Evolutionary conservation across 2,113 vertebrate genomes (phyloP), one percentile per base, ranked within the genome.

Genomic region (Naja naja): DNA sequence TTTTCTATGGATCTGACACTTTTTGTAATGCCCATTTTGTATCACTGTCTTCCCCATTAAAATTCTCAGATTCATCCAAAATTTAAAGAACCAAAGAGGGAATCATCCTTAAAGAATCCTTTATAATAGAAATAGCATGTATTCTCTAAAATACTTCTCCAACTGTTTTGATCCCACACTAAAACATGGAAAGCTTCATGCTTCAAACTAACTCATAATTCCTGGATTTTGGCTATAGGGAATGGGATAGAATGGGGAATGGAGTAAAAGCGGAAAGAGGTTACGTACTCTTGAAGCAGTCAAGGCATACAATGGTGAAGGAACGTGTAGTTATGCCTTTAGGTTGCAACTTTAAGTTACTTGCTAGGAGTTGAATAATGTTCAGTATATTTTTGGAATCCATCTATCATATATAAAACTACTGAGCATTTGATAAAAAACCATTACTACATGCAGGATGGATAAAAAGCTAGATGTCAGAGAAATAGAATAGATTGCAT

Each of bases 361-460:
- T 86, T 87, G 85, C 30, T 52, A 91, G 55, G 55, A 87, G 8
- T 30, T 87, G 91, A 91, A 55, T 91, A 45, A 87, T 58, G 18
- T n/a, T 20, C 39, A 87, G 22, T 30, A 53, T 53, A 49, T 69
- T 92, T 88, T 81, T 69, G 53, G 58, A 58, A 69, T 27, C 45
- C 43, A 91, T 91, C 85, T n/a, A 34, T 91, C 58, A 89, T 16
- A 90, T 14, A 34, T 16, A 88, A 69, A 69, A 52, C 30, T 87
- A 34, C 20, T 74, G 34, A 55, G 52, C 92, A 91, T 53, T 87
- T 18, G 43, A 55, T 94, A 92, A 54, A 88, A 92, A 95, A 95
- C 93, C 7, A 0, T 93, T 89, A 94, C 92, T 43, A 25, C n/a
- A 47, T 91, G 60, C 5, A 91, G 10, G 45, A 34, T 87, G 43